Conservation (phyloP, 1,140 invertebrate genomes). For the Drosophila yakuba region DNA sequence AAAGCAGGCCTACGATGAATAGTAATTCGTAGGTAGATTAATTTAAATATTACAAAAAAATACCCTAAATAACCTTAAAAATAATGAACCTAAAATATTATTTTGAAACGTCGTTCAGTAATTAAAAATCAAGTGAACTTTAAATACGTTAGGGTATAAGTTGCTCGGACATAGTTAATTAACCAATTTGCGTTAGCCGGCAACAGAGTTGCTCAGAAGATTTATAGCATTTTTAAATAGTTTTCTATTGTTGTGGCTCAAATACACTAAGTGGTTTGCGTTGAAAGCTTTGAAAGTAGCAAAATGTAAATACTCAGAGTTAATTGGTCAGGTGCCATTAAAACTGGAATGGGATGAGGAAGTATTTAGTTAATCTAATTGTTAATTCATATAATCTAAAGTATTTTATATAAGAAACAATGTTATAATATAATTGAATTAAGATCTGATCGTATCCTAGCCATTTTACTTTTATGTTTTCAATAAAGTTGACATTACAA, state of each 20-base stretch:
- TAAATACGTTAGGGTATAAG: constrained; percentile 13
- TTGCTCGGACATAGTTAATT: constrained; percentile 49
- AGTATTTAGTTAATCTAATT: constrained; percentile 32
- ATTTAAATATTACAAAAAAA: too few species aligned
- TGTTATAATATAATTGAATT: not conserved
- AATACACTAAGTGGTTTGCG: constrained; percentile 36
- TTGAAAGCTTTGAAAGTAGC: constrained; percentile 51
- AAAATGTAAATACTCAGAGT: constrained; percentile 42
- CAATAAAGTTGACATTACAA: too few species aligned
- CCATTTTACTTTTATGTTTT: too few species aligned
- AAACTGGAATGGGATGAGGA: constrained; percentile 37
- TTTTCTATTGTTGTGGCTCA: constrained; percentile 33
- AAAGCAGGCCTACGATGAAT: too few species aligned
- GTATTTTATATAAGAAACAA: not conserved
- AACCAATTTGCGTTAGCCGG: constrained; percentile 49
- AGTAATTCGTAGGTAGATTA: too few species aligned
- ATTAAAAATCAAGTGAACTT: not conserved
- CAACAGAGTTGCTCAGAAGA: constrained; percentile 50
- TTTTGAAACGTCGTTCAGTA: not conserved
- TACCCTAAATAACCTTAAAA: too few species aligned
- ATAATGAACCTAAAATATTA: too few species aligned
- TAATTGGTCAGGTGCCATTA: constrained; percentile 33
- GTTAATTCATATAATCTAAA: too few species aligned
- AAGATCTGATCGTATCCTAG: too few species aligned
- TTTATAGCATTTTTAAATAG: constrained; percentile 74